Percentiles rank a stretch among this genome's conserved stretches.
Evolutionary conservation across 2,797 vertebrate genomes (phyloP).

Genomic region (Myiothlypis chrysogaster): DNA sequence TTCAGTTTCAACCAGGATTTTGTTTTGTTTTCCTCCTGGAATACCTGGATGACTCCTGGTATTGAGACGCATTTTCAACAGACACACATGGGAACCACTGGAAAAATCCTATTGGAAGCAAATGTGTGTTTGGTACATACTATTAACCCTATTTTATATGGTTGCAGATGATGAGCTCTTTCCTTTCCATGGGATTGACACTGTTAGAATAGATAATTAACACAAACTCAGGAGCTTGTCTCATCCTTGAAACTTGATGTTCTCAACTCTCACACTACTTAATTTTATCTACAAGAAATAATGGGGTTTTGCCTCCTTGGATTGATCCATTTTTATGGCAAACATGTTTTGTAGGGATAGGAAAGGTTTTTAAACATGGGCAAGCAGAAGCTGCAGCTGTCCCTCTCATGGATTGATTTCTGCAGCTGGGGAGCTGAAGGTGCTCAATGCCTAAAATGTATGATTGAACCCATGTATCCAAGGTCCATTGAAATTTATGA

Average conservation of each 20-base stretch:
- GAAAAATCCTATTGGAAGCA: not conserved
- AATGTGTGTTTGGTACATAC: not conserved
- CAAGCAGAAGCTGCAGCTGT: not conserved
- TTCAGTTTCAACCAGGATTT: not conserved
- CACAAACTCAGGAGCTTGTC: not conserved
- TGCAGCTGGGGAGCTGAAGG: not conserved
- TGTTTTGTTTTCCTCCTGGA: not conserved
- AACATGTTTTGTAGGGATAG: not conserved
- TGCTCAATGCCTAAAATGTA: not conserved
- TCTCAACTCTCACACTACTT: not conserved
- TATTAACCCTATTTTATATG: not conserved
- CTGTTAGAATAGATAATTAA: not conserved
- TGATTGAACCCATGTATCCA: not conserved
- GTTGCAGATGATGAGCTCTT: not conserved
- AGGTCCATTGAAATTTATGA: not conserved
- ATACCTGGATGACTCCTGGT: not conserved
- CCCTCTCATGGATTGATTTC: not conserved
- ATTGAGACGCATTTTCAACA: not conserved
- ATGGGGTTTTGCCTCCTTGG: not conserved
- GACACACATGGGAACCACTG: not conserved
- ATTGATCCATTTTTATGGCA: not conserved
- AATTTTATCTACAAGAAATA: not conserved
- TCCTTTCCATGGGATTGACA: not conserved
- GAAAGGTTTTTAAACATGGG: not conserved
- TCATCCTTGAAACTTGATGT: not conserved